Evolutionary conservation across 2,797 vertebrate genomes (phyloP).

Genomic region (Sebastes minor): DNA sequence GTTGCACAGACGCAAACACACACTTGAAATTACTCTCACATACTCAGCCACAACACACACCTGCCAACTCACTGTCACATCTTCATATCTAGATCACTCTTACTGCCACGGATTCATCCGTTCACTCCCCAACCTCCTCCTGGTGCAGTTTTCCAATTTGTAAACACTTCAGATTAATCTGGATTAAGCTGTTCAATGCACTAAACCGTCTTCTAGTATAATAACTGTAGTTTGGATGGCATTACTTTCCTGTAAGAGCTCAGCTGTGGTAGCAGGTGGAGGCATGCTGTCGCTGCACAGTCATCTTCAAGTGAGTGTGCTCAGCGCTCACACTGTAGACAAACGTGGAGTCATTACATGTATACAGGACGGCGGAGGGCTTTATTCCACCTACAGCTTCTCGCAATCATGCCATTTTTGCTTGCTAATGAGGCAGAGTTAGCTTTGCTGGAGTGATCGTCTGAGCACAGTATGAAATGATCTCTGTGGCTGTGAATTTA

Average conservation of each 20-base stretch:
- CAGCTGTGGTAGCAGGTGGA: constrained; percentile 57
- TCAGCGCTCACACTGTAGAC: constrained; percentile 17
- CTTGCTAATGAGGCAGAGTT: constrained; percentile 24
- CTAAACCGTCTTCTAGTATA: constrained; percentile 23
- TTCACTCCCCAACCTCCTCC: constrained; percentile 5
- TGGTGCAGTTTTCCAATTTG: constrained; percentile 40
- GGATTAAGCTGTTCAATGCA: constrained; percentile 43
- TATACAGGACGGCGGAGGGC: not conserved
- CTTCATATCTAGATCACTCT: not conserved
- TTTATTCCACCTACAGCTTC: constrained; percentile 37
- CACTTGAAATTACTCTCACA: constrained; percentile 17
- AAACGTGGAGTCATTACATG: constrained; percentile 38
- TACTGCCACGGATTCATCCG: constrained; percentile 3
- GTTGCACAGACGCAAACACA: constrained; percentile 10
- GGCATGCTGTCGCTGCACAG: constrained; percentile 36
- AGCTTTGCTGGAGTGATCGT: not conserved
- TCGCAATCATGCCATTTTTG: constrained; percentile 1
- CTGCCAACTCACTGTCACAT: constrained; percentile 13
- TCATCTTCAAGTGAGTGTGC: constrained; percentile 31
- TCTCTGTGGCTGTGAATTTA: not conserved
- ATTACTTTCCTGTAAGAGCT: constrained; percentile 41
- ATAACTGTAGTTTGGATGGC: constrained; percentile 38
- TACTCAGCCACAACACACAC: not conserved
- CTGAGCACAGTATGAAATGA: constrained; percentile 8
- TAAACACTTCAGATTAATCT: constrained; percentile 56